These are phyloP conservation scores for Chitala chitala DNA, from an alignment of 2,113 vertebrate genomes.

Conservation along the genomic window DNA sequence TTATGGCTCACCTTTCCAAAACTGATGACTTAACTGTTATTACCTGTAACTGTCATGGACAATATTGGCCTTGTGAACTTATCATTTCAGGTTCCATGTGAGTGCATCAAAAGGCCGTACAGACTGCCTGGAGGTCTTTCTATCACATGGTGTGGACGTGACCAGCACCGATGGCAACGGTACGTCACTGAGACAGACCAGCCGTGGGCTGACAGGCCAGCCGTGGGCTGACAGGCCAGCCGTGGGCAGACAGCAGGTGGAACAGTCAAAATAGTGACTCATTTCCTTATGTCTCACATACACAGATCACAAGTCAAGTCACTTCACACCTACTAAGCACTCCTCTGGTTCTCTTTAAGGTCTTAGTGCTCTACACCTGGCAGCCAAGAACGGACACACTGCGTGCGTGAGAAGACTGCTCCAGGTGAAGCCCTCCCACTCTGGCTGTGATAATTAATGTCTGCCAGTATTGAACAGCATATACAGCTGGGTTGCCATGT, in stretches of 20 bases:
- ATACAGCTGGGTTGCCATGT: too few species aligned
- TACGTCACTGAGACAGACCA: conserved; percentile 35
- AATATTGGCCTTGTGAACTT: background rate
- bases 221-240: too few species aligned
- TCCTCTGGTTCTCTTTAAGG: conserved; percentile 53
- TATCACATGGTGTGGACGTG: conserved; percentile 76
- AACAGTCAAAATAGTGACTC: too few species aligned
- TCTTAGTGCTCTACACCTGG: conserved; percentile 78
- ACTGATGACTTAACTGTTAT: too few species aligned
- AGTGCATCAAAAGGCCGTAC: conserved; percentile 68
- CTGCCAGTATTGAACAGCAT: background rate
- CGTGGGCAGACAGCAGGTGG: too few species aligned
- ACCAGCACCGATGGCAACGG: conserved; percentile 74
- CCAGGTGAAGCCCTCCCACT: conserved; percentile 63
- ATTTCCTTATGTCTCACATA: too few species aligned
- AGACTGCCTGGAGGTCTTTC: conserved; percentile 82
- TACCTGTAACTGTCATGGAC: too few species aligned
- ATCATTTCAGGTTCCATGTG: conserved; percentile 72
- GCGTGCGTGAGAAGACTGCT: conserved; percentile 86
- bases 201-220: background rate
- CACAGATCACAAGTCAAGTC: background rate
- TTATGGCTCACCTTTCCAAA: too few species aligned
- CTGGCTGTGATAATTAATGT: background rate
- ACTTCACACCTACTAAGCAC: background rate
- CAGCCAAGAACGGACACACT: conserved; percentile 78